Conservation (phyloP, 2,113 vertebrate species). For the Hydrolagus affinis region DNA sequence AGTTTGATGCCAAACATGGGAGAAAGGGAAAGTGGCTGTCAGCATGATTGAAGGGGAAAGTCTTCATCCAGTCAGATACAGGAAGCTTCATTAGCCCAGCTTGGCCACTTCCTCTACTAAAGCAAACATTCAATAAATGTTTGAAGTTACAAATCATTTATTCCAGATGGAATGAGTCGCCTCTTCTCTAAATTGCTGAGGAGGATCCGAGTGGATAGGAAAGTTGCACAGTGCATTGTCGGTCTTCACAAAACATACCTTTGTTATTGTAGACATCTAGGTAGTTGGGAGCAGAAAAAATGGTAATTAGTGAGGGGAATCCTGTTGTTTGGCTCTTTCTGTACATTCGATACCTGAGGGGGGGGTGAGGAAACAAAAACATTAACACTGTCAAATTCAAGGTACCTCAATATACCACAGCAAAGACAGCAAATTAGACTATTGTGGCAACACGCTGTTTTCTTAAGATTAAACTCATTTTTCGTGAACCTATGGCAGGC, state of each 20-base stretch:
- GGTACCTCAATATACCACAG: too few species aligned
- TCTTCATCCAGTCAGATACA: too few species aligned
- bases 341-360: slow-evolving; percentile 90
- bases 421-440: too few species aligned
- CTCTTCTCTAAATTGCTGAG: neutral
- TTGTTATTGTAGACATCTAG: slow-evolving; percentile 99
- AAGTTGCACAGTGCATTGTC: too few species aligned
- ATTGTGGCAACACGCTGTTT: too few species aligned
- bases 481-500: too few species aligned
- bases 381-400: too few species aligned
- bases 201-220: neutral
- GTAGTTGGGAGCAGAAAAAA: slow-evolving; percentile 98
- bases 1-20: too few species aligned
- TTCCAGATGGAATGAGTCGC: neutral
- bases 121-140: neutral
- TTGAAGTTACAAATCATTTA: neutral
- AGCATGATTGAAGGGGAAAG: too few species aligned
- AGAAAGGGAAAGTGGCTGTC: too few species aligned
- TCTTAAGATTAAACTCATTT: too few species aligned
- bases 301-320: slow-evolving; percentile 97
- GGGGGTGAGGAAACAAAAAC: slow-evolving; percentile 27
- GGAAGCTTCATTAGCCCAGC: neutral
- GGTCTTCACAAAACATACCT: slow-evolving; percentile 60
- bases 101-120: neutral
- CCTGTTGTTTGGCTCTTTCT: slow-evolving; percentile 99